A percentile compares a stretch with the other conserved stretches of the same genome.
These are phyloP conservation scores for Xiphophorus birchmanni DNA, from an alignment of 2,797 vertebrate genomes.

Conservation along the genomic window DNA sequence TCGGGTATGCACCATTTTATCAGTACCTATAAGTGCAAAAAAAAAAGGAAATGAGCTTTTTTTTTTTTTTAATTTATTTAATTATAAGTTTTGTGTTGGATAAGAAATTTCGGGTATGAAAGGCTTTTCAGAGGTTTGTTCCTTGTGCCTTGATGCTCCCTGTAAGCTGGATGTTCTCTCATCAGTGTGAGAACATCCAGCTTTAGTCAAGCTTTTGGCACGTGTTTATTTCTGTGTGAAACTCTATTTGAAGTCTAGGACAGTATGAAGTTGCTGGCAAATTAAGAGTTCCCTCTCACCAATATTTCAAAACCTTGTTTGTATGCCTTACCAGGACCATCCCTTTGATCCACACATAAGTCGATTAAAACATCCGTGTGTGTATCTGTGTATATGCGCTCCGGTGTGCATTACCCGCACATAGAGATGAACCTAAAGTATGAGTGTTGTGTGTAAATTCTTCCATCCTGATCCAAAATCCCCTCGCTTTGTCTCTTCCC, in stretches of 20 bases:
- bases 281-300: slow-evolving; percentile 67
- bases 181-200: slow-evolving; percentile 49
- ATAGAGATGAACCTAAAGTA: slow-evolving; percentile 29
- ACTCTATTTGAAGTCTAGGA: slow-evolving; percentile 69
- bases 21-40: not conserved
- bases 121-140: not conserved
- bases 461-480: slow-evolving; percentile 32
- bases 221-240: slow-evolving; percentile 44
- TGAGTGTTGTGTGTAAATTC: slow-evolving; percentile 35
- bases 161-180: slow-evolving; percentile 17
- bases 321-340: slow-evolving; percentile 60
- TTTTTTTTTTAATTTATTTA: not conserved
- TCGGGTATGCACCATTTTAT: slow-evolving; percentile 82
- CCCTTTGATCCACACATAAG: slow-evolving; percentile 72
- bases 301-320: slow-evolving; percentile 72
- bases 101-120: slow-evolving; percentile 14
- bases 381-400: slow-evolving; percentile 10
- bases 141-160: slow-evolving; percentile 39
- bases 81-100: slow-evolving; percentile 15
- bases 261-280: slow-evolving; percentile 72
- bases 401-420: slow-evolving; percentile 18
- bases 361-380: slow-evolving; percentile 55
- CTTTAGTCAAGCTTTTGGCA: slow-evolving; percentile 55
- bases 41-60: not conserved
- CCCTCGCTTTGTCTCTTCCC: slow-evolving; percentile 42